Evolutionary conservation across 2,797 vertebrate genomes (phyloP), one percentile per base, ranked within the genome.

Genomic region (Denticeps clupeoides): DNA sequence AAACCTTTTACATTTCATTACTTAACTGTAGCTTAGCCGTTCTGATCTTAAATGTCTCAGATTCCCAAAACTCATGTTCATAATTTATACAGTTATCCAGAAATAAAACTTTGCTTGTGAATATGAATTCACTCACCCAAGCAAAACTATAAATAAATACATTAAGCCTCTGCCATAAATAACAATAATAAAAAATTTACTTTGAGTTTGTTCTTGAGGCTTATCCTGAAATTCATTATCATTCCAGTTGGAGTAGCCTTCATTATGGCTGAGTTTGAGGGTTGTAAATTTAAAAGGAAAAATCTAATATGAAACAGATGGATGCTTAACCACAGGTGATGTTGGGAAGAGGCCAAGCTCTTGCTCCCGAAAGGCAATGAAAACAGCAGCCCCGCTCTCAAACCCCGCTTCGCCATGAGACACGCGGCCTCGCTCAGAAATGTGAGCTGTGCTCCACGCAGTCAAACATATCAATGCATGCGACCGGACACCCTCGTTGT

Each of bases 241-340:
- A 77, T 83, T 82, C 75, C 66, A 78, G 68, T 61, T 47, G 48
- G 57, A 77, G 69, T 68, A 71, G 68, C 49, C 58, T 55, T 62
- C 60, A 49, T 68, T 62, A 64, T 55, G 51, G 60, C 56, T 42
- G 60, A 59, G 63, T 65, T 57, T 29, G 48, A 65, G 64, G 61
- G 65, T 67, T 62, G 60, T 83, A 81, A 80, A 82, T 82, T 67
- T 72, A 38, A 61, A 73, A 65, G 58, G 70, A 58, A n/a, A n/a
- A 68, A 55, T 62, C 29, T 82, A 82, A 85, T 77, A 69, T 50
- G 49, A 63, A 81, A 72, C 84, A 87, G 77, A 83, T 82, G 82
- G 73, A 72, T 55, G 56, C 63, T 46, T 71, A 82, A 82, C 81
- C 79, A 80, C 78, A 83, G 83, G 82, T 84, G 79, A 84, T 59